These are phyloP conservation scores for Spodoptera frugiperda DNA, from an alignment of 1,140 invertebrate species.

Conservation along the genomic window DNA sequence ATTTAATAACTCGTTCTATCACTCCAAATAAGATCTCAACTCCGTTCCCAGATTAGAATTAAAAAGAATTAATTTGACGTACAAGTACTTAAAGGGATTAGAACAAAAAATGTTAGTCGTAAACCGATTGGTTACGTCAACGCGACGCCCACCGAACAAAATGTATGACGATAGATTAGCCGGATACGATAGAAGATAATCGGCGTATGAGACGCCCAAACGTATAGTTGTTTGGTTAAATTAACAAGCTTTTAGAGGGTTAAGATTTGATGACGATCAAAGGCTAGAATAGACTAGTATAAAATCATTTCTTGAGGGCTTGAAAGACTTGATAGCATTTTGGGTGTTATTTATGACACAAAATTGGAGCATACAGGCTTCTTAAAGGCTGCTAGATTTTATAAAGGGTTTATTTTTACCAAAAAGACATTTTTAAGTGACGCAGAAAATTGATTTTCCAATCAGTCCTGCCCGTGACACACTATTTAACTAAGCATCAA, in stretches of 20 bases:
- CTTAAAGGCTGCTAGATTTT: too few relatives aligned
- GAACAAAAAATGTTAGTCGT: constrained; percentile 28
- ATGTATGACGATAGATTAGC: constrained; percentile 69
- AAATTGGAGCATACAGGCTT: too few relatives aligned
- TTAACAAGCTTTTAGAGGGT: neutral
- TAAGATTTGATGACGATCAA: neutral
- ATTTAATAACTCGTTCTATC: constrained; percentile 36
- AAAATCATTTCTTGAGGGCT: too few relatives aligned
- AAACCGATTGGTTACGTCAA: constrained; percentile 58
- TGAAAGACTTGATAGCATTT: too few relatives aligned
- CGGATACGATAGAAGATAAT: constrained; percentile 70
- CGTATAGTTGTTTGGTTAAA: constrained; percentile 47
- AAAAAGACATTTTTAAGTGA: too few relatives aligned
- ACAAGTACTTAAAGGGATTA: constrained; percentile 40
- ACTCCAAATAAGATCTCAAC: constrained; percentile 31
- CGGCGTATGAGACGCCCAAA: constrained; percentile 65
- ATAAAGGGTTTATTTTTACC: too few relatives aligned
- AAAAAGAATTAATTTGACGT: constrained; percentile 40
- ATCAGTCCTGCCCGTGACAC: too few relatives aligned
- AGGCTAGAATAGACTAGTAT: too few relatives aligned
- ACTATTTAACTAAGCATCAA: too few relatives aligned
- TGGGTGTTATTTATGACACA: too few relatives aligned
- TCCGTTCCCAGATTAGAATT: constrained; percentile 33
- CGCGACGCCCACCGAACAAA: constrained; percentile 66
- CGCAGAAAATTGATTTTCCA: too few relatives aligned